Evolutionary conservation across 2,888 invertebrate genomes (phyloP), one percentile per base, ranked within the genome.

Genomic region (Tetrapedia diversipes): DNA sequence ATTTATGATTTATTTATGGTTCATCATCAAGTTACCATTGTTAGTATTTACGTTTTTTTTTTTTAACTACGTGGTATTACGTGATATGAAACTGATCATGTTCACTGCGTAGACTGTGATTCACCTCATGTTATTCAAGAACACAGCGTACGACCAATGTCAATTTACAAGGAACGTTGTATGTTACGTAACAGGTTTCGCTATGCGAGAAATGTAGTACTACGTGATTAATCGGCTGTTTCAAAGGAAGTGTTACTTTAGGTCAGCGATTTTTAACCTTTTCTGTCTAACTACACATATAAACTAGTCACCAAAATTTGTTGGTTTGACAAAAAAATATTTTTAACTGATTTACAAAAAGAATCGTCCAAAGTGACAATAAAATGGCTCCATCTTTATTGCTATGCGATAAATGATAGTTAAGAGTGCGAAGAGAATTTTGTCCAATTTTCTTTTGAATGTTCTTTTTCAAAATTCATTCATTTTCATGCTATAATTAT

Each of bases 141-240:
- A n/a, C 19, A 43, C 19, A 32, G 45, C 22, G 22, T 6, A 41
- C 37, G 41, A 43, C 19, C 59, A 60, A 59, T 43, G 43, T 60
- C 47, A 51, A 49, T 49, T 27, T 37, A 19, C 14, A 19, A 51
- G 59, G 27, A 63, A 32, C 24, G 19, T 27, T n/a, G 22, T 22
- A 27, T n/a, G n/a, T 51, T 63, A 49, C 37, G 37, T 37, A 63
- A 63, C 24, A 27, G 37, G 16, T 49, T 37, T 24, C 16, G 32
- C 16, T 22, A 45, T 32, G 63, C 63, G n/a, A 49, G 49, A 32
- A 59, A 47, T 22, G 27, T 60, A 60, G 24, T 10, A 43, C 34
- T 56, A 65, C 65, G 65, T 45, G 65, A 27, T 56, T 11, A n/a
- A 60, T 45, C 16, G 43, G 22, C n/a, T n/a, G 29, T 32, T 22